Base-by-base conservation (phyloP, 37 sponge, comb jelly and placozoan genomes). In the Ephydatia muelleri region DNA sequence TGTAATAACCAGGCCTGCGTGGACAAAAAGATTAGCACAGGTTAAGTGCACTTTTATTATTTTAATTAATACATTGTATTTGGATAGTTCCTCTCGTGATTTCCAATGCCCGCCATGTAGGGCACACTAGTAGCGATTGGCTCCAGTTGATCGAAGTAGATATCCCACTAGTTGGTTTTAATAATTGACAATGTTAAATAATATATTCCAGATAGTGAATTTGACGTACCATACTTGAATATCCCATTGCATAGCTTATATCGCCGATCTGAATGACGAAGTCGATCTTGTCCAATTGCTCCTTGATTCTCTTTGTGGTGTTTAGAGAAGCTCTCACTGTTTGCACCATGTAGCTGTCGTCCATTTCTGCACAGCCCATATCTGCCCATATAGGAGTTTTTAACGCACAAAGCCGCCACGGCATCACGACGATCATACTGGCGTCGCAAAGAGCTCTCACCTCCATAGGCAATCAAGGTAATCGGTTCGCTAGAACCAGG, bases 191-290 rank as follows among this genome's bases (percentile, higher is more conserved):
- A n/a, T n/a, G n/a, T n/a, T n/a, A n/a, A n/a, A n/a, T n/a, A n/a
- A n/a, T n/a, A n/a, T n/a, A n/a, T n/a, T n/a, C n/a, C n/a, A n/a
- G n/a, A n/a, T n/a, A n/a, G n/a, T n/a, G n/a, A n/a, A 43, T 43
- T 9, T 6, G 11, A 67, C 86, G 30, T 65, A 86, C 86, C 71
- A 88, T 76, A 67, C 65, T 72, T 23, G 82, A 78, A 68, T 82
- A 82, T 11, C 92, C 88, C 29, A 82, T 78, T 4, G 84, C 93
- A 72, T 86, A 93, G 83, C 93, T 93, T 78, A 93, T 88, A 66
- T 93, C 93, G 30, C 93, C 93, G 66, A 93, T 89, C 75, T 93
- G 93, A 2, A 93, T 75, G 23, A 93, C 80, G 2, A 93, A 30
- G 48, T 93, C 90, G 11, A 39, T 70, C 11, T 83, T 28, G 31